phyloP scores from a whole-genome alignment of 2,113 vertebrate species.

The Sphaerodactylus townsendi region DNA sequence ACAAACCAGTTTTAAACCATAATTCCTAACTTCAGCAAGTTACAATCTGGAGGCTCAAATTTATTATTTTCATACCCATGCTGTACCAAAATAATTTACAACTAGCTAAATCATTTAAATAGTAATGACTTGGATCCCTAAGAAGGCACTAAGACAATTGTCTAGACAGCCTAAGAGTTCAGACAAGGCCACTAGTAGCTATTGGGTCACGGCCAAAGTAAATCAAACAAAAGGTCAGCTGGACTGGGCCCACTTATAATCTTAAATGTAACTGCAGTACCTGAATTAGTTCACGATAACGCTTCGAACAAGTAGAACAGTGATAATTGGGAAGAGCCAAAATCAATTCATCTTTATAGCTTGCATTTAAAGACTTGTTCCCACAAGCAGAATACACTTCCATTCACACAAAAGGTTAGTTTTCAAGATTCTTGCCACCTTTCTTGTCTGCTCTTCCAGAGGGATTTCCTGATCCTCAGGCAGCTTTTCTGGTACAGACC shows the following conservation, averaged over 20 bases:
- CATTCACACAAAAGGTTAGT: background rate
- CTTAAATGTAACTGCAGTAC: background rate
- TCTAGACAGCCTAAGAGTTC: background rate
- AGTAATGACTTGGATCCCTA: background rate
- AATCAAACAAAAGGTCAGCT: background rate
- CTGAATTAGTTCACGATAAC: background rate
- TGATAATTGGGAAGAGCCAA: background rate
- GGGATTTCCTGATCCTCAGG: too few relatives aligned
- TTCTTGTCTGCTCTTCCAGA: too few relatives aligned
- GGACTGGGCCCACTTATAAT: background rate
- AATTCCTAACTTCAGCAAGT: too few relatives aligned
- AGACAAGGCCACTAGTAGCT: background rate
- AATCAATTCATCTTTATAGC: background rate
- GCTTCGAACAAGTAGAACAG: background rate
- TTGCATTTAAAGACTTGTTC: too few relatives aligned
- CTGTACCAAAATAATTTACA: background rate
- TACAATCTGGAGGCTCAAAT: too few relatives aligned
- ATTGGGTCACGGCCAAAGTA: background rate
- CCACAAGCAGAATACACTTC: background rate
- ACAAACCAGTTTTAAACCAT: too few relatives aligned
- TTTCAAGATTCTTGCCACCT: too few relatives aligned
- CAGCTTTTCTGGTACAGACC: background rate
- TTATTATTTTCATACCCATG: too few relatives aligned
- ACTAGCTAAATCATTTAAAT: background rate
- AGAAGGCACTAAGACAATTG: background rate